Conservation (phyloP, 1,140 invertebrate genomes). For the Drosophila ironensis region DNA sequence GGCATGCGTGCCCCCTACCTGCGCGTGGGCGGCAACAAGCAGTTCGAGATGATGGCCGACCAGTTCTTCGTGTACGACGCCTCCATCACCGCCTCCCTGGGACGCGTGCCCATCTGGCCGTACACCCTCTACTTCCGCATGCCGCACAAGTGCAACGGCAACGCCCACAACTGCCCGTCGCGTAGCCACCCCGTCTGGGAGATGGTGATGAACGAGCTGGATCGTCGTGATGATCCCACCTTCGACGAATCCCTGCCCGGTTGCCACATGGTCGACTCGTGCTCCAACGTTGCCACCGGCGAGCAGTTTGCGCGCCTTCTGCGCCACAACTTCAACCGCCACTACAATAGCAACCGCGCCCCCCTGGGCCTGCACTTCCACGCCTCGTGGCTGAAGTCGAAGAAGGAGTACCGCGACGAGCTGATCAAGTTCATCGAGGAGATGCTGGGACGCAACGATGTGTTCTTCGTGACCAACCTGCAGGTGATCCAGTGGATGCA, state of each 20-base stretch:
- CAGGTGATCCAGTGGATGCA: slow-evolving; percentile 99
- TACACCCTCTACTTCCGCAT: slow-evolving; percentile 97
- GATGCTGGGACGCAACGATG: slow-evolving; percentile 93
- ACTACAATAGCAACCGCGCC: slow-evolving; percentile 95
- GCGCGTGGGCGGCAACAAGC: slow-evolving; percentile 95
- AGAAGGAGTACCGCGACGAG: slow-evolving; percentile 95
- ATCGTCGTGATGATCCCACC: slow-evolving; percentile 94
- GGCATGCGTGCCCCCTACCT: slow-evolving; percentile 95
- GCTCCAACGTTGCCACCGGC: slow-evolving; percentile 94
- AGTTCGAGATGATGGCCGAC: slow-evolving; percentile 98
- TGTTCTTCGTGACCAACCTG: slow-evolving; percentile 96
- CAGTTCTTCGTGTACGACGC: slow-evolving; percentile 97
- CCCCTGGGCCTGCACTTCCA: slow-evolving; percentile 97
- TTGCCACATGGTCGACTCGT: slow-evolving; percentile 97
- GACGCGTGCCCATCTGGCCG: slow-evolving; percentile 96
- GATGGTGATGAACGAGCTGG: slow-evolving; percentile 97
- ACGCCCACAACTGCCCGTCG: slow-evolving; percentile 95
- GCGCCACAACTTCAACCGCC: slow-evolving; percentile 96
- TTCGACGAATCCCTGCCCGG: slow-evolving; percentile 95
- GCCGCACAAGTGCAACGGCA: slow-evolving; percentile 97
- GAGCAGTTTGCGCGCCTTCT: slow-evolving; percentile 93
- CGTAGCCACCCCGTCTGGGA: slow-evolving; percentile 96
- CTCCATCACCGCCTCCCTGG: slow-evolving; percentile 94
- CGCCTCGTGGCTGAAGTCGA: slow-evolving; percentile 96
- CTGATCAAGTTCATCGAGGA: slow-evolving; percentile 97